Evolutionary conservation across 2,797 vertebrate species (phyloP).

Genomic region (Apodemus agrarius): DNA sequence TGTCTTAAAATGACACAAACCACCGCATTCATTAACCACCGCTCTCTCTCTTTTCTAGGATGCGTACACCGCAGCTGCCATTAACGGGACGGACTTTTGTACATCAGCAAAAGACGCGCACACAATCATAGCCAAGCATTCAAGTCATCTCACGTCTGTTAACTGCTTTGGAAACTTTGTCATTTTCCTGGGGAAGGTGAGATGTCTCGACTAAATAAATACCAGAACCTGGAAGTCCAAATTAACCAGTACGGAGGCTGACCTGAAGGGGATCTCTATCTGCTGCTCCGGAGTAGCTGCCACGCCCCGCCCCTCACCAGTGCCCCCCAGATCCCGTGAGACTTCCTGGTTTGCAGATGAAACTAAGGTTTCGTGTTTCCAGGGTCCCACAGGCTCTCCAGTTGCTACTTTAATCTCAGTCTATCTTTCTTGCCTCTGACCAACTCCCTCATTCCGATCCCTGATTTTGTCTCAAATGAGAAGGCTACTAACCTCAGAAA

Average conservation of each 20-base stretch:
- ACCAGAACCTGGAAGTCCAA: neutral
- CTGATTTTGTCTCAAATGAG: neutral
- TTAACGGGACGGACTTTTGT: constrained; percentile 89
- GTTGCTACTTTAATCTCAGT: neutral
- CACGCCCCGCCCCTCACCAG: neutral
- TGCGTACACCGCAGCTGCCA: constrained; percentile 85
- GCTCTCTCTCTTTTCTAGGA: constrained; percentile 84
- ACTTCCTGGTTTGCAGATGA: neutral
- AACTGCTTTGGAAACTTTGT: constrained; percentile 86
- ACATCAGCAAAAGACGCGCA: constrained; percentile 86
- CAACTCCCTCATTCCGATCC: neutral
- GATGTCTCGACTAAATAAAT: constrained; percentile 37
- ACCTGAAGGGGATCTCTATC: neutral
- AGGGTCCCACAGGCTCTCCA: neutral
- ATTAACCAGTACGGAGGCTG: neutral
- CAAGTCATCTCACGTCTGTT: constrained; percentile 81
- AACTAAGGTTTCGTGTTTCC: neutral
- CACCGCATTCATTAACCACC: neutral
- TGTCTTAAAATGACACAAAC: neutral
- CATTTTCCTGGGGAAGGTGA: constrained; percentile 90
- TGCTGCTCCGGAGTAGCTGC: neutral
- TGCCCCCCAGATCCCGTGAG: neutral
- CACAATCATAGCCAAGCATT: constrained; percentile 83
- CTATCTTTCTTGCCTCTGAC: neutral
- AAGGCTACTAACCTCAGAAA: neutral